Base-by-base conservation (phyloP, 2,113 vertebrate species). In the Empidonax alnorum region DNA sequence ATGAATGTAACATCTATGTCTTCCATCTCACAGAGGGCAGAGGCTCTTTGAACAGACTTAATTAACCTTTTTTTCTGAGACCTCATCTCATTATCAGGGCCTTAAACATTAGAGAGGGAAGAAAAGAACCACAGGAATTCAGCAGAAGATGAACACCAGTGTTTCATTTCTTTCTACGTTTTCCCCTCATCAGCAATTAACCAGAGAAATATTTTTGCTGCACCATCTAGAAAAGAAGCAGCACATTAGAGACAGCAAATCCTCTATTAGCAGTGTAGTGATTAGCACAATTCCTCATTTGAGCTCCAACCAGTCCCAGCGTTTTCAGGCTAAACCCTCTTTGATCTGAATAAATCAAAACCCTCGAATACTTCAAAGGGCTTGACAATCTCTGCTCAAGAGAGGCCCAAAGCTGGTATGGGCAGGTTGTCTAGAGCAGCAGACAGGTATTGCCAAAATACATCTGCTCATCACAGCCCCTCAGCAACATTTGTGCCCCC, bases 321-420 rank as follows among this genome's bases (percentile, higher is more conserved):
- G n/a, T 58, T 93, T 92, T 52, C 77, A 81, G 35, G 37, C 79
- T 93, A 95, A 94, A 66, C 33, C 71, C 17, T 37, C 87, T 93
- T 93, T 94, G 92, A 90, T 91, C 72, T 79, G 67, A 93, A 85
- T 71, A 95, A 95, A 84, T 92, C 87, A 94, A 95, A 89, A 6
- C 25, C 68, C 23, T 71, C 27, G 25, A 76, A 90, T 7, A 78
- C 79, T 90, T 95, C 93, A 94, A 95, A 96, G 59, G n/a, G 46
- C 37, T 44, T 91, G 81, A 55, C 69, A 93, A 69, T 58, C 66
- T 84, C 35, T 58, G 62, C 78, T 73, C 0, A 0, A 50, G 71
- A 76, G 23, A 16, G 20, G 33, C 50, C 37, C 50, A 85, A 77
- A 82, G 67, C 18, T 15, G 84, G 69, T 44, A 50, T 0, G 3